Percentiles rank a stretch among this genome's conserved stretches.
Evolutionary conservation across 2,888 invertebrate genomes (phyloP).

Genomic region (Thymelicus sylvestris): DNA sequence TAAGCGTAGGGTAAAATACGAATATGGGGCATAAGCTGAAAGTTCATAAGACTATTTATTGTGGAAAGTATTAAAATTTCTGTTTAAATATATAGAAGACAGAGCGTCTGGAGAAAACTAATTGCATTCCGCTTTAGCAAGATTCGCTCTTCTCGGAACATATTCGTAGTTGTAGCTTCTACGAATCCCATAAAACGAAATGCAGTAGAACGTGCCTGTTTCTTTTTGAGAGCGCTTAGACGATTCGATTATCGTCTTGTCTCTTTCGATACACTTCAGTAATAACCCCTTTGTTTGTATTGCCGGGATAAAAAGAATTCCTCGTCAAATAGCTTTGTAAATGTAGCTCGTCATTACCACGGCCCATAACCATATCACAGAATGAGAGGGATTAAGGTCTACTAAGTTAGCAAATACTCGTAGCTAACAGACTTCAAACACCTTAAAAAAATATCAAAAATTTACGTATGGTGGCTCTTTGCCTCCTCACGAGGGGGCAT

Average conservation of each 20-base stretch:
- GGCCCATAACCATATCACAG: too few relatives aligned
- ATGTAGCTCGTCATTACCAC: neutral
- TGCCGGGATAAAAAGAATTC: conserved; percentile 5
- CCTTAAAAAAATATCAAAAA: too few relatives aligned
- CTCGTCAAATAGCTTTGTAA: neutral
- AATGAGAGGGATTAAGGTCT: too few relatives aligned
- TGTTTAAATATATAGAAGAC: conserved; percentile 26
- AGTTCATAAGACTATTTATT: conserved; percentile 8
- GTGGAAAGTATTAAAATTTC: conserved; percentile 28
- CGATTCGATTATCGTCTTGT: conserved; percentile 34
- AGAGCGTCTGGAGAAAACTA: conserved; percentile 30
- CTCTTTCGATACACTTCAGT: conserved; percentile 19
- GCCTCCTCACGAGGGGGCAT: too few relatives aligned
- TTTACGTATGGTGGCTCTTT: too few relatives aligned
- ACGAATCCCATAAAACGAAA: conserved; percentile 33
- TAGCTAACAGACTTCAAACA: too few relatives aligned
- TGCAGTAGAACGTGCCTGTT: conserved; percentile 30
- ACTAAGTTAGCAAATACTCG: too few relatives aligned
- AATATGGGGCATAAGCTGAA: too few relatives aligned
- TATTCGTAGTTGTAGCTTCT: conserved; percentile 23
- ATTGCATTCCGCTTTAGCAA: conserved; percentile 30
- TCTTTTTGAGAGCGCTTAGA: conserved; percentile 36
- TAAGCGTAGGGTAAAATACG: too few relatives aligned
- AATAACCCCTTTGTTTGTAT: conserved; percentile 19
- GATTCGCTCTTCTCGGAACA: conserved; percentile 22